phyloP scores from a whole-genome alignment of 2,797 vertebrate species.

The Sebastes paucispinis region DNA sequence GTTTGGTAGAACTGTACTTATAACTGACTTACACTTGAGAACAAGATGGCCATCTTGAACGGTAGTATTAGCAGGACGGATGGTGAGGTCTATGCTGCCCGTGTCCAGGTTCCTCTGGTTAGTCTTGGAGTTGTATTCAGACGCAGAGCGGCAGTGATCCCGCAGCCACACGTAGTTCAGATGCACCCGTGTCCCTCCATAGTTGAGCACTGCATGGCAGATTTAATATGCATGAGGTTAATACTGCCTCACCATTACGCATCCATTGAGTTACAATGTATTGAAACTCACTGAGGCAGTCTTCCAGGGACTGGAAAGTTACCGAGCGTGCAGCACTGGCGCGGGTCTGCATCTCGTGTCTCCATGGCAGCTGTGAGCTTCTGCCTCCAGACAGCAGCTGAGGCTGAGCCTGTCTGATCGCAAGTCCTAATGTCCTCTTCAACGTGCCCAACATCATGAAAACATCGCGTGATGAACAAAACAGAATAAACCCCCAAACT shows the following conservation, averaged over 20 bases:
- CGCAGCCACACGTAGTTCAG: conserved; percentile 94
- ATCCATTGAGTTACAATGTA: accelerated
- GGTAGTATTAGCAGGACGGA: conserved; percentile 81
- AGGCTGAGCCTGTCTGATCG: background rate
- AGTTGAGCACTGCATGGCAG: conserved; percentile 79
- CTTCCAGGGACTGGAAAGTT: conserved; percentile 40
- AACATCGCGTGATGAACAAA: too few species aligned
- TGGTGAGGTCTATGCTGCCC: conserved; percentile 84
- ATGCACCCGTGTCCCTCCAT: conserved; percentile 77
- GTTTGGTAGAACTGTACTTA: background rate
- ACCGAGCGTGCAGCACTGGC: conserved; percentile 8
- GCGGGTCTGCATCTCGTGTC: conserved; percentile 6
- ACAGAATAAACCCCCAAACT: background rate
- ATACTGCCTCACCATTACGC: accelerated
- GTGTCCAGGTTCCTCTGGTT: conserved; percentile 93
- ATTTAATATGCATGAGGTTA: background rate
- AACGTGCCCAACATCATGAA: conserved; percentile 2
- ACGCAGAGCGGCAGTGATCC: conserved; percentile 90
- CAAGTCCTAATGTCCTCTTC: background rate
- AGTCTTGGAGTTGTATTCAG: conserved; percentile 88
- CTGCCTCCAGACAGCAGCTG: background rate
- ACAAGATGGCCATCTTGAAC: conserved; percentile 82
- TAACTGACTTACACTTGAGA: conserved; percentile 87
- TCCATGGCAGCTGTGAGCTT: background rate
- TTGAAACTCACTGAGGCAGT: conserved; percentile 73